Base-by-base conservation (phyloP, 2,113 vertebrate genomes). In the Pelmatolapia mariae region DNA sequence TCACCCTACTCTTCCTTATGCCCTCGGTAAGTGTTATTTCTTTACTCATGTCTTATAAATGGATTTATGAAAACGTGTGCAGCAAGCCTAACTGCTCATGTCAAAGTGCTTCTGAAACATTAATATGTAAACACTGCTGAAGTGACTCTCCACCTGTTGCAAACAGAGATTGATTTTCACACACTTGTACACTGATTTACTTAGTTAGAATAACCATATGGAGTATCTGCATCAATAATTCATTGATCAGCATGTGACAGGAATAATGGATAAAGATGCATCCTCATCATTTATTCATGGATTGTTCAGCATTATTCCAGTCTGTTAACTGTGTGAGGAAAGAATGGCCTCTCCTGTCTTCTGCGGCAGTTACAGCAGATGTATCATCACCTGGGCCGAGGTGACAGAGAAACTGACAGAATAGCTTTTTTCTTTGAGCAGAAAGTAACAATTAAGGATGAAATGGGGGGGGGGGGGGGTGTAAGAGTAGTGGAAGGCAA, bases 241-340 rank as follows among this genome's bases (percentile, higher is more conserved):
- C 50, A 93, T 47, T 19, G 29, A 76, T 87, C 59, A 59, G 11
- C 15, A 43, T 88, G 89, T 36, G 59, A 53, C 63, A 80, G 52
- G 56, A 82, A 11, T 19, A n/a, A 84, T 61, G 80, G 53, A 29
- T 82, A 66, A 83, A 4, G 56, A 86, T 43, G 80, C 43, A 4
- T 13, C 18, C 33, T 84, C 47, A 87, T 92, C 12, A 89, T 83
- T 94, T 90, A 93, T 89, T 94, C 45, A 94, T 76, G 4, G 33
- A 52, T 84, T 83, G 54, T 80, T 79, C 83, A 91, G 15, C 71
- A 26, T 52, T 26, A 63, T 53, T 83, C 38, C 47, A 47, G 59
- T 38, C 52, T 54, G 57, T 56, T 85, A 36, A 83, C 82, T 24
- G 52, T 50, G 76, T n/a, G 29, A 38, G 24, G 15, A 63, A 36